Evolutionary conservation across 30 jellyfish, hydroid and myxozoan species (phyloP).

Genomic region (Sanderia malayensis): DNA sequence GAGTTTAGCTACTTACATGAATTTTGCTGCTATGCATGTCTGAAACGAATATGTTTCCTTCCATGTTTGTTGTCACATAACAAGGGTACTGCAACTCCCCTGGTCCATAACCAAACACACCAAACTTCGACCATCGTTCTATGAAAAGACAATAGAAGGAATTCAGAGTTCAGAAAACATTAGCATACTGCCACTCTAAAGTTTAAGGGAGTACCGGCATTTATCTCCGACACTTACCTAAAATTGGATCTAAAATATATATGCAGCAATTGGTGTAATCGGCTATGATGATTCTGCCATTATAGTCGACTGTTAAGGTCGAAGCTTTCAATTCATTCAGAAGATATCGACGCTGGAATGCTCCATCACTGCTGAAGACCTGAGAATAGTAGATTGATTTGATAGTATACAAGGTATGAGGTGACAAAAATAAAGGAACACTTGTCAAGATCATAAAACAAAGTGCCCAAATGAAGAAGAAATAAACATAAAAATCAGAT

Average conservation of each 20-base stretch:
- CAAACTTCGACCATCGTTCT: constrained; percentile 99
- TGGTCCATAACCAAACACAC: constrained; percentile 90
- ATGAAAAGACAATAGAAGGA: too few relatives aligned
- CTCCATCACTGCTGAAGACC: constrained; percentile 80
- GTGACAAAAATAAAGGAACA: too few relatives aligned
- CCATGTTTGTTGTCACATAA: constrained; percentile 86
- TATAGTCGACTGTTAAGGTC: constrained; percentile 71
- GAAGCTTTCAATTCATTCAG: constrained; percentile 90
- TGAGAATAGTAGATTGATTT: too few relatives aligned
- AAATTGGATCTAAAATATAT: constrained; percentile 82
- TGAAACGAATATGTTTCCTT: constrained; percentile 90
- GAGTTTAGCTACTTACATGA: constrained; percentile 72
- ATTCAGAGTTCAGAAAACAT: too few relatives aligned
- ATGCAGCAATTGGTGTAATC: constrained; percentile 93
- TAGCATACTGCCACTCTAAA: not conserved
- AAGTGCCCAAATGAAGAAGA: too few relatives aligned
- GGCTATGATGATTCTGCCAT: constrained; percentile 93
- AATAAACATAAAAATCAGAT: too few relatives aligned
- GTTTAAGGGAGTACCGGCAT: not conserved
- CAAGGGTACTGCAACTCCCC: constrained; percentile 98
- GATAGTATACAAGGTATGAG: too few relatives aligned
- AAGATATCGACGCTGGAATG: constrained; percentile 80
- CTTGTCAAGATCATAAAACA: too few relatives aligned
- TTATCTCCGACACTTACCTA: constrained; percentile 47
- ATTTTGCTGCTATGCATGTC: constrained; percentile 96